Evolutionary conservation across 2,797 vertebrate species (phyloP).

Genomic region (Cichlasoma orientale): DNA sequence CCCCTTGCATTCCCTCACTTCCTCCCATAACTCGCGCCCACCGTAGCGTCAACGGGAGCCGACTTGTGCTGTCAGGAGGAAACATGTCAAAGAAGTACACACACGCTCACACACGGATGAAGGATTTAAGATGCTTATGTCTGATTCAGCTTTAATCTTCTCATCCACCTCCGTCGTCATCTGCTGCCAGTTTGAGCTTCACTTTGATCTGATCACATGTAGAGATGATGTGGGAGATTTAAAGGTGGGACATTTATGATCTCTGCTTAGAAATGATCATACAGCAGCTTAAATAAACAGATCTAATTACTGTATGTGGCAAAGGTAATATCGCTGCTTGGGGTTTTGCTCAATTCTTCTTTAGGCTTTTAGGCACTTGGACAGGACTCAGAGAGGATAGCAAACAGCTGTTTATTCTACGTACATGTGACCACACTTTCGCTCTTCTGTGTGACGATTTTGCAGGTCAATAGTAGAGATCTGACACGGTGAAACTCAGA

Average conservation of each 20-base stretch:
- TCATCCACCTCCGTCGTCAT: constrained; percentile 59
- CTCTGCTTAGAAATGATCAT: constrained; percentile 10
- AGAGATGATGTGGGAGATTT: constrained; percentile 30
- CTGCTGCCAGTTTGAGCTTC: constrained; percentile 50
- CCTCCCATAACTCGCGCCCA: constrained; percentile 33
- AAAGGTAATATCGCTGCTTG: not conserved
- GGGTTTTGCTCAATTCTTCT: not conserved
- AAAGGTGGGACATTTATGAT: constrained; percentile 43
- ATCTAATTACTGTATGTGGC: constrained; percentile 4
- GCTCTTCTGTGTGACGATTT: not conserved
- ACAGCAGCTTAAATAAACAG: constrained; percentile 23
- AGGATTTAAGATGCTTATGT: constrained; percentile 61
- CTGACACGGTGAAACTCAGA: not conserved
- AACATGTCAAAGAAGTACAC: constrained; percentile 26
- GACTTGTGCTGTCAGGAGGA: constrained; percentile 33
- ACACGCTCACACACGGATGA: not conserved
- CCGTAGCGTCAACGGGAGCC: constrained; percentile 28
- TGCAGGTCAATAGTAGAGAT: not conserved
- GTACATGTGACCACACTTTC: not conserved
- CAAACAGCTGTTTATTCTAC: not conserved
- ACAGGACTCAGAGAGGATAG: not conserved
- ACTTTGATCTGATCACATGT: constrained; percentile 56
- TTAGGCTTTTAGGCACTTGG: not conserved
- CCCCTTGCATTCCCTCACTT: constrained; percentile 11
- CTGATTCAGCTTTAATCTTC: constrained; percentile 69